Conservation (phyloP, 2,113 vertebrate species). For the Chloroceryle aenea region DNA sequence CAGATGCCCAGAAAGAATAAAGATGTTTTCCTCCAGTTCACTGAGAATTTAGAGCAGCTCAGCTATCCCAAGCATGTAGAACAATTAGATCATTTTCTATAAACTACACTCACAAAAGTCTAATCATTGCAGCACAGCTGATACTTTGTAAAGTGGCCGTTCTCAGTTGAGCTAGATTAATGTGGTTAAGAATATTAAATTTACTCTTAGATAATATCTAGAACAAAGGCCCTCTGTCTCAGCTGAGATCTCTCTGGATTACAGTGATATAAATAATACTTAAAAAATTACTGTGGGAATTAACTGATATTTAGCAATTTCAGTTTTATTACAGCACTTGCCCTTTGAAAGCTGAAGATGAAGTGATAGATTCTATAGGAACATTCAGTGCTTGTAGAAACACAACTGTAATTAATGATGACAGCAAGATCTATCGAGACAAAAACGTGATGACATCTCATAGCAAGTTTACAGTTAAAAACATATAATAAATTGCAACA, state of each 20-base stretch:
- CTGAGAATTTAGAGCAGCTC: neutral
- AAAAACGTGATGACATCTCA: neutral
- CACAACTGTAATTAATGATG: neutral
- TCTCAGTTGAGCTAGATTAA: neutral
- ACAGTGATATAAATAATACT: conserved; percentile 34
- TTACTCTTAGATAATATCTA: neutral
- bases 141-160: neutral
- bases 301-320: conserved; percentile 18
- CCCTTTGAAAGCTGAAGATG: neutral
- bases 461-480: neutral
- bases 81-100: neutral
- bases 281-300: conserved; percentile 40
- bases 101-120: neutral
- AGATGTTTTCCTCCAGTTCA: neutral
- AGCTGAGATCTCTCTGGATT: neutral
- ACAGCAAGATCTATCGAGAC: neutral
- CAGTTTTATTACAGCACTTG: conserved; percentile 18
- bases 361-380: neutral
- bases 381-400: neutral
- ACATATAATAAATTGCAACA: neutral
- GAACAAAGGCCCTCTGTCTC: neutral
- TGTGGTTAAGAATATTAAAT: conserved; percentile 8
- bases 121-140: neutral
- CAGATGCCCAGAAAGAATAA: neutral
- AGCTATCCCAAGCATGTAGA: neutral